Conservation (phyloP, 2,113 vertebrate genomes). For the Pseudopipra pipra region DNA sequence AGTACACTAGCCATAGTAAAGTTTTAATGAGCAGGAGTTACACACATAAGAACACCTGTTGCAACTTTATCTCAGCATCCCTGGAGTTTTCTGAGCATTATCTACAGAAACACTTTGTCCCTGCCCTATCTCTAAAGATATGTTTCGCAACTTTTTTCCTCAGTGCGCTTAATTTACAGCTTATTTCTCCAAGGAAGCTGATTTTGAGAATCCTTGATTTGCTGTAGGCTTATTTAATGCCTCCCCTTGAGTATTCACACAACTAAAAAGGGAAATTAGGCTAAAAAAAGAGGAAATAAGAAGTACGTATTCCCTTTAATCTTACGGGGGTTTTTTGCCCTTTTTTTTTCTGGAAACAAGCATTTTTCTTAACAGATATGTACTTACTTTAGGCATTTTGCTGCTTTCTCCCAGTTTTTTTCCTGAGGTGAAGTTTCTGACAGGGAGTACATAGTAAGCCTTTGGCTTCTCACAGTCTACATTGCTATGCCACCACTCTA, state of each 20-base stretch:
- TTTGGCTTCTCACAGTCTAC: neutral
- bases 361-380: neutral
- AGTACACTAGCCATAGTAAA: neutral
- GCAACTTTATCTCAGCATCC: neutral
- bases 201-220: neutral
- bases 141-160: neutral
- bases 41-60: neutral
- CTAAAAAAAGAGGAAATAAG: neutral
- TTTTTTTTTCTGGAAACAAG: neutral
- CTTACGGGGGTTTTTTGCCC: accelerated
- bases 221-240: neutral
- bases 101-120: neutral
- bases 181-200: neutral
- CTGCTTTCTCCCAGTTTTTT: neutral
- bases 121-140: neutral
- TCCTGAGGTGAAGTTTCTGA: neutral
- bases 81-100: neutral
- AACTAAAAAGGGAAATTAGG: neutral
- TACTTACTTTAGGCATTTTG: neutral
- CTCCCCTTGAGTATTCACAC: neutral
- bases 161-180: neutral
- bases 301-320: neutral
- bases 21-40: neutral
- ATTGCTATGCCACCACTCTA: neutral
- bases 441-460: neutral